These are phyloP conservation scores for Glandiceps talaboti DNA, from an alignment of 53 echinoderm and acorn worm genomes.

Conservation along the genomic window DNA sequence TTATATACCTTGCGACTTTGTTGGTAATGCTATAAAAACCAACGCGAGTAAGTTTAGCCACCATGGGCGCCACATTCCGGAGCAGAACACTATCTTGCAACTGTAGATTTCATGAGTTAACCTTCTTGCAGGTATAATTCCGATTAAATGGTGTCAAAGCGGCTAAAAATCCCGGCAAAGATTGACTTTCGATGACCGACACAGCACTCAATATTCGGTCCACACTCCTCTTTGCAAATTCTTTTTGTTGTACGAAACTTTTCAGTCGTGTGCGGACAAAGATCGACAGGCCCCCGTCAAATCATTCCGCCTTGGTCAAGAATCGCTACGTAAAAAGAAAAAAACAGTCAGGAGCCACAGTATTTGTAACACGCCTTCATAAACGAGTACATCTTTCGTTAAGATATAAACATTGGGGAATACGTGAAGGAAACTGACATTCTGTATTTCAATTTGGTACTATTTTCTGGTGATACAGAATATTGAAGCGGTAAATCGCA, in stretches of 20 bases:
- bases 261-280: slow-evolving; percentile 43
- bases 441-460: too few species aligned
- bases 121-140: not conserved
- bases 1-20: not conserved
- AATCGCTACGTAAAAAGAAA: not conserved
- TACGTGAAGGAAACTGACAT: too few species aligned
- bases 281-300: slow-evolving; percentile 20
- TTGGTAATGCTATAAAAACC: not conserved
- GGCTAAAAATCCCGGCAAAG: not conserved
- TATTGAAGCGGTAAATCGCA: not conserved
- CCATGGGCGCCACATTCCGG: not conserved
- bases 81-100: not conserved
- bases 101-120: not conserved
- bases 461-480: not conserved
- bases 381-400: too few species aligned
- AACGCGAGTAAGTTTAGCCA: not conserved
- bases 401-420: too few species aligned
- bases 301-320: slow-evolving; percentile 29
- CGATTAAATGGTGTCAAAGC: not conserved
- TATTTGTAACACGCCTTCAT: too few species aligned
- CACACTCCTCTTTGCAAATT: not conserved
- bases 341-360: too few species aligned
- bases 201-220: not conserved
- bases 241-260: slow-evolving; percentile 22
- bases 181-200: not conserved